Percentiles rank a stretch among this genome's conserved stretches.
phyloP scores from a whole-genome alignment of 2,113 vertebrate genomes.

The Phylloscopus trochiloides region DNA sequence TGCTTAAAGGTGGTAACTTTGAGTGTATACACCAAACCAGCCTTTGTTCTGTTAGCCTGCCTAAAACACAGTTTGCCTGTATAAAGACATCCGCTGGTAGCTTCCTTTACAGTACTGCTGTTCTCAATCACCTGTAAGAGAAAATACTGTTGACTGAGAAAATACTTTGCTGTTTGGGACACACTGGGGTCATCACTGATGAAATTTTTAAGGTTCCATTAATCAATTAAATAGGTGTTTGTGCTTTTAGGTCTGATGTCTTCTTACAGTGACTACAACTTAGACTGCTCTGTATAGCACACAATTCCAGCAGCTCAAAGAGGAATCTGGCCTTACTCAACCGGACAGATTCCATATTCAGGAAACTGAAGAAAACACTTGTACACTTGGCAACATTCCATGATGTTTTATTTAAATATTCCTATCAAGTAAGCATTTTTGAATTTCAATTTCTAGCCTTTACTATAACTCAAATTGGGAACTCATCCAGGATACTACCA shows the following conservation, averaged over 20 bases:
- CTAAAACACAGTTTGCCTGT: not conserved
- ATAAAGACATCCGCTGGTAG: not conserved
- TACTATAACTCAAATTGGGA: not conserved
- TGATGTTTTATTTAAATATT: not conserved
- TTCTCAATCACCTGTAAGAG: not conserved
- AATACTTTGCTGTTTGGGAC: not conserved
- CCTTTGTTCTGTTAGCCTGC: not conserved
- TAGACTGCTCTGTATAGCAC: accelerated
- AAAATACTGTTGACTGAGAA: not conserved
- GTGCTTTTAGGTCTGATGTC: not conserved
- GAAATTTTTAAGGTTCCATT: not conserved
- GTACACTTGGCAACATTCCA: not conserved
- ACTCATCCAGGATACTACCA: not conserved
- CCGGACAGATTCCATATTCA: not conserved
- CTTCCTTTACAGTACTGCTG: not conserved
- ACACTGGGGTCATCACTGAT: not conserved
- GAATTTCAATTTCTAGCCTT: not conserved
- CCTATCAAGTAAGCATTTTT: not conserved
- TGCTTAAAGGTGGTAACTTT: not conserved
- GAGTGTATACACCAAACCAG: not conserved
- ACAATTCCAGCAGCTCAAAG: not conserved
- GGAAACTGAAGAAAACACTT: not conserved
- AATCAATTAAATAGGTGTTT: not conserved
- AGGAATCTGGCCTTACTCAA: not conserved
- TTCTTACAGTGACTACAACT: not conserved